Evolutionary conservation across 2,797 vertebrate species (phyloP), one percentile per base, ranked within the genome.

Genomic region (Prionace glauca): DNA sequence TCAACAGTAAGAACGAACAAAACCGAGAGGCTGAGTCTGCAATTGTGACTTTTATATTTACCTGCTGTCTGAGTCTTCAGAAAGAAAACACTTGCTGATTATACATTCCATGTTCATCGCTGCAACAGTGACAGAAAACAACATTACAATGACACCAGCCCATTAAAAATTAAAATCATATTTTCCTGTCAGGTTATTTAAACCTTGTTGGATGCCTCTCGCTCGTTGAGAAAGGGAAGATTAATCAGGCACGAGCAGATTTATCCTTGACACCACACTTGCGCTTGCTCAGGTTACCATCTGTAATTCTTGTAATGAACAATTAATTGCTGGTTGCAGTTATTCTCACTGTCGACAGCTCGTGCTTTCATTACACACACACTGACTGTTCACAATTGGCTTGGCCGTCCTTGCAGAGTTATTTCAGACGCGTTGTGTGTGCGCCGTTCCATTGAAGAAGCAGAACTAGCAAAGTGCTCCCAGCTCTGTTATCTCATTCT

Each of bases 121-220:
- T 71, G 24, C 60, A 67, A 24, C 62, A 92, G 26, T 95, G 93
- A 95, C 93, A 77, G 71, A 41, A 20, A 74, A 77, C 91, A 94
- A 94, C 93, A 95, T 95, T 74, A 50, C 93, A 77, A 41, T 60
- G 93, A 95, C 71, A 95, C 71, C 71, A 77, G 29, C 5, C 71
- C 93, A 95, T 95, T 95, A 95, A 95, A 94, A 77, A 95, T 95
- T 95, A 95, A 95, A 95, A 95, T 77, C 71, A 74, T 74, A 95
- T 95, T 95, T 95, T 29, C 93, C 93, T 77, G 93, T 77, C 93
- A 95, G 41, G 71, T 95, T 77, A 77, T 32, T 29, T 95, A 95
- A 77, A 18, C 71, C 93, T 71, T 95, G 93, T 95, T 45, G 8
- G 93, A 95, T 20, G 26, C 93, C 71, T 50, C 72, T 95, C 60